phyloP scores from a whole-genome alignment of 2,797 vertebrate species.

The Anguilla marmorata region DNA sequence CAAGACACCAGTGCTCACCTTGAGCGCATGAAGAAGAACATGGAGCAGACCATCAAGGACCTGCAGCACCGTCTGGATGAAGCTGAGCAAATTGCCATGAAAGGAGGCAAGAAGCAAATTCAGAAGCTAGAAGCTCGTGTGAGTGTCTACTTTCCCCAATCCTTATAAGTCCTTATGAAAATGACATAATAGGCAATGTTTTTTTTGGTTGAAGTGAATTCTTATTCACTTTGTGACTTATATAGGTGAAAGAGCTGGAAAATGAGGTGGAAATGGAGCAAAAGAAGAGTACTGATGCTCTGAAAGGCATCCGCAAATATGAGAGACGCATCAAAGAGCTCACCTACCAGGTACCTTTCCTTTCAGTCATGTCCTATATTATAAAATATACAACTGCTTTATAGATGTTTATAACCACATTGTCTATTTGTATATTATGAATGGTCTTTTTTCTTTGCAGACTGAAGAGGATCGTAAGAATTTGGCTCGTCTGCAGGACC shows the following conservation, averaged over 20 bases:
- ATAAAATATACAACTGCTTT: not conserved
- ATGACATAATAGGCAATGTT: not conserved
- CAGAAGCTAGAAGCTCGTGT: conserved; percentile 21
- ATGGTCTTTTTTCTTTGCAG: not conserved
- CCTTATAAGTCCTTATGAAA: not conserved
- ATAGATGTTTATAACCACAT: not conserved
- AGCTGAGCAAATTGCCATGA: conserved; percentile 38
- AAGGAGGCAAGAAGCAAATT: conserved; percentile 15
- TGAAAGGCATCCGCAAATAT: conserved; percentile 11
- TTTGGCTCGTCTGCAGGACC: conserved; percentile 18
- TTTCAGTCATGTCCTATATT: not conserved
- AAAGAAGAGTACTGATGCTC: not conserved
- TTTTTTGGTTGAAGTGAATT: not conserved
- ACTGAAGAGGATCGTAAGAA: conserved; percentile 16
- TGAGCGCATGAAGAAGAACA: conserved; percentile 76
- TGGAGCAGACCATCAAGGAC: conserved; percentile 39
- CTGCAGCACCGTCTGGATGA: conserved; percentile 65
- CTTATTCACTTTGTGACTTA: not conserved
- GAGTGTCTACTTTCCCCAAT: not conserved
- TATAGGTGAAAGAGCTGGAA: conserved; percentile 16
- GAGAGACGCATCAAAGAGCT: conserved; percentile 19
- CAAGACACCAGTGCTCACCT: conserved; percentile 74
- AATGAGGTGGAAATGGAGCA: conserved; percentile 22
- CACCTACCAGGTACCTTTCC: conserved; percentile 13
- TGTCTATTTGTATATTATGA: not conserved